Percentiles rank a stretch among this genome's conserved stretches.
Evolutionary conservation across 2,888 invertebrate genomes (phyloP).

Genomic region (Calliphora vomitoria): DNA sequence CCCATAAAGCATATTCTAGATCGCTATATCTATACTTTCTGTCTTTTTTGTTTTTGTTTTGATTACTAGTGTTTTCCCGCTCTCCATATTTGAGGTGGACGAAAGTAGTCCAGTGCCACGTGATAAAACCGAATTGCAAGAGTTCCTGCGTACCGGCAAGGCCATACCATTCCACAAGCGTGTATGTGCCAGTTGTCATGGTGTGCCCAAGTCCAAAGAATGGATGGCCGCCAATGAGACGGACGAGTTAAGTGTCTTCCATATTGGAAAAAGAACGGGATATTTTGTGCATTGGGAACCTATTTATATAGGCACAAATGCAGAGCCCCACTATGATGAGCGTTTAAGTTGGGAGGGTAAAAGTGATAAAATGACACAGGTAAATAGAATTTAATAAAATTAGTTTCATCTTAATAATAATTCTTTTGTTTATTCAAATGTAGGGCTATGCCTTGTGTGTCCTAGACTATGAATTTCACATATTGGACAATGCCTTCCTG

Average conservation of each 20-base stretch:
- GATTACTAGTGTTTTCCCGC: constrained; percentile 90
- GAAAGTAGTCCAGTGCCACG: constrained; percentile 88
- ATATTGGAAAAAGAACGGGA: constrained; percentile 92
- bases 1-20: no score
- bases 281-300: constrained; percentile 96
- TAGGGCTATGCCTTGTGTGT: constrained; percentile 96
- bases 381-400: constrained; percentile 81
- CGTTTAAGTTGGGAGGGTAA: constrained; percentile 97
- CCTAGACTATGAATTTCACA: constrained; percentile 95
- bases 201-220: constrained; percentile 93
- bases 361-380: constrained; percentile 98
- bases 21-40: no score
- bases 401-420: constrained; percentile 1
- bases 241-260: constrained; percentile 90
- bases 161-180: constrained; percentile 97
- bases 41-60: not conserved
- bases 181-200: constrained; percentile 95
- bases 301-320: constrained; percentile 95
- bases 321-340: constrained; percentile 95
- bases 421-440: not conserved
- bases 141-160: constrained; percentile 90
- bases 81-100: constrained; percentile 95
- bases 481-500: constrained; percentile 96
- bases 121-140: constrained; percentile 89
- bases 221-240: constrained; percentile 92